Base-by-base conservation (phyloP, 2,113 vertebrate genomes). In the Catagonus wagneri region DNA sequence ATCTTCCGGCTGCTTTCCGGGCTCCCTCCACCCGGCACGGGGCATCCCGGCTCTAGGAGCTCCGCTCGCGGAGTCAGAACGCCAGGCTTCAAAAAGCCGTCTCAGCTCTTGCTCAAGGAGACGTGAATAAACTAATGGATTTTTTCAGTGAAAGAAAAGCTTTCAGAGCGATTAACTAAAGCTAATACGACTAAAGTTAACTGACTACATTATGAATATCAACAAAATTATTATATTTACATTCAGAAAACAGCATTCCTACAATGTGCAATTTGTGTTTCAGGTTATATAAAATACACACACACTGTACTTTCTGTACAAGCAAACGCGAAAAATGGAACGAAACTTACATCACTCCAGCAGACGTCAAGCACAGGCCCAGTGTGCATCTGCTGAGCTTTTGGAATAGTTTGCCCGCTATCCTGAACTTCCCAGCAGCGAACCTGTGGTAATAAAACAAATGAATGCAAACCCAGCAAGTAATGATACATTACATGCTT, bases 341-440 rank as follows among this genome's bases (percentile, higher is more conserved):
- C 8, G 9, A 25, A 56, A 98, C 99, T 34, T 98, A 99, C 99
- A 90, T 99, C 99, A 81, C 99, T 99, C 99, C 99, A 99, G 98
- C 99, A 99, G 76, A 99, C 99, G 85, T 99, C 99, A 0, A 99
- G 98, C 7, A 99, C 99, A 0, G 99, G 99, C 27, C 99, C 99
- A 0, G 99, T 99, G 98, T 99, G 99, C 99, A 99, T 99, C 98
- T 99, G 99, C 98, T 99, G 99, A 91, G 99, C 99, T 98, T 99
- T 99, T 1, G 99, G 99, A 93, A 99, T 99, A 7, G 99, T 99
- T 97, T 99, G 99, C 13, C 99, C 99, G 0, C 99, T 99, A 97
- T 99, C 99, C 29, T 99, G 99, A 81, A 99, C 99, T 94, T 99
- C 99, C 99, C 99, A 99, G 98, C 99, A 99, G 74, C 99, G 99